Base-by-base conservation (phyloP, 1,140 invertebrate genomes). In the Thaumatotibia leucotreta region DNA sequence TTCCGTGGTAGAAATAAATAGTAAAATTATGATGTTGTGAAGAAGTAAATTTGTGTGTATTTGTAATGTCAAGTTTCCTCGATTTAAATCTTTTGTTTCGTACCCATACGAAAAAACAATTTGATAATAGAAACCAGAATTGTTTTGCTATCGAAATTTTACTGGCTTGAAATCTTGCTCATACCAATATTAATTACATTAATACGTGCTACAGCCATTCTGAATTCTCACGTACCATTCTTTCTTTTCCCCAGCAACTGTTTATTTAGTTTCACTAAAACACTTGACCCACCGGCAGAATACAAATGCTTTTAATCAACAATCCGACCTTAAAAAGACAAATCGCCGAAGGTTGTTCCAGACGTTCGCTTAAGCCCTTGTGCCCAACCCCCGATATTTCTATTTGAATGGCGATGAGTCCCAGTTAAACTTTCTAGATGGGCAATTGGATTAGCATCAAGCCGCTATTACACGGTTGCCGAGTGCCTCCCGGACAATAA, bases 361-460 rank as follows among this genome's bases (percentile, higher is more conserved):
- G n/a, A 9, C 11, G 11, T 58, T 27, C 23, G 11, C 39, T 14
- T 17, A 9, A 20, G 24, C n/a, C 1, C 52, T 58, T n/a, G 5
- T 11, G 35, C 22, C 66, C 72, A 39, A 63, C 52, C 63, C 64
- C 64, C 68, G 67, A 76, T 74, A 81, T 76, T 70, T 76, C 69
- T 75, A 69, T 75, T 74, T 79, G 67, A 79, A 79, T 77, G 75
- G 65, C 76, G 50, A 75, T 73, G 74, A 73, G 71, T 68, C 35
- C 68, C 66, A 72, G 74, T 80, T 68, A 77, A 76, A 80, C 69
- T 77, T 77, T 66, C 65, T 61, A 35, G 68, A 83, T 83, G 71
- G 74, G 74, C 81, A 67, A 83, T 83, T 68, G 72, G 75, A 83
- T 83, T 82, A 83, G 77, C 81, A 83, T 83, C 70, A 79, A 63